These are phyloP conservation scores for Calyptomena viridis DNA, from an alignment of 2,113 vertebrate species.

Conservation along the genomic window DNA sequence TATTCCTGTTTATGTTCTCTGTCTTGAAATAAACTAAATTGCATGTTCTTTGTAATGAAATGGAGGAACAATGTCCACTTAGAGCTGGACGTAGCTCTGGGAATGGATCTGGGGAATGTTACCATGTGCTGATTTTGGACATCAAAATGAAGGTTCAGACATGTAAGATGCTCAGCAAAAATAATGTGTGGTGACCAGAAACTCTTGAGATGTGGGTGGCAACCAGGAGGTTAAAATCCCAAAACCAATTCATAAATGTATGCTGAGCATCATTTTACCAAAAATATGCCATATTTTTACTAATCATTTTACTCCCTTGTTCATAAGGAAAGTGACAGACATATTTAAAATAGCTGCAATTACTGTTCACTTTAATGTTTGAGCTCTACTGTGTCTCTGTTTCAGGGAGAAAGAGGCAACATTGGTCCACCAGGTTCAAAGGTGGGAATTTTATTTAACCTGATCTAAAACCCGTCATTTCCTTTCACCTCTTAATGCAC, in stretches of 20 bases:
- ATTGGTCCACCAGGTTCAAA: constrained; percentile 69
- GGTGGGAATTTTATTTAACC: constrained; percentile 52
- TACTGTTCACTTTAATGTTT: not conserved
- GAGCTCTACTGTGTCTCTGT: not conserved
- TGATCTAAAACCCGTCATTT: not conserved
- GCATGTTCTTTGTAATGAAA: not conserved
- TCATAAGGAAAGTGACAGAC: not conserved
- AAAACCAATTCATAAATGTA: not conserved
- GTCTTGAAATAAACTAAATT: not conserved
- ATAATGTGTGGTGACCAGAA: not conserved
- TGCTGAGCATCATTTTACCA: not conserved
- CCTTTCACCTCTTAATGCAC: not conserved
- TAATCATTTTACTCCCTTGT: not conserved
- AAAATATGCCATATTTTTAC: not conserved
- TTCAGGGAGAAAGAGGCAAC: constrained; percentile 75
- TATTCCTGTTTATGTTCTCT: not conserved
- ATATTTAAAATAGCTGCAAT: not conserved
- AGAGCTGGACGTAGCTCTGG: not conserved
- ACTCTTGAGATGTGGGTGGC: not conserved
- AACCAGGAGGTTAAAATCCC: not conserved
- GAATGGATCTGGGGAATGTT: not conserved
- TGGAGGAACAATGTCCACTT: not conserved
- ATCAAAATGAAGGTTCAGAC: not conserved
- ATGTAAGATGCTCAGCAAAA: not conserved
- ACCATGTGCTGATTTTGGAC: not conserved